Evolutionary conservation across 2,113 vertebrate species (phyloP).

Genomic region (Muntiacus muntjak): DNA sequence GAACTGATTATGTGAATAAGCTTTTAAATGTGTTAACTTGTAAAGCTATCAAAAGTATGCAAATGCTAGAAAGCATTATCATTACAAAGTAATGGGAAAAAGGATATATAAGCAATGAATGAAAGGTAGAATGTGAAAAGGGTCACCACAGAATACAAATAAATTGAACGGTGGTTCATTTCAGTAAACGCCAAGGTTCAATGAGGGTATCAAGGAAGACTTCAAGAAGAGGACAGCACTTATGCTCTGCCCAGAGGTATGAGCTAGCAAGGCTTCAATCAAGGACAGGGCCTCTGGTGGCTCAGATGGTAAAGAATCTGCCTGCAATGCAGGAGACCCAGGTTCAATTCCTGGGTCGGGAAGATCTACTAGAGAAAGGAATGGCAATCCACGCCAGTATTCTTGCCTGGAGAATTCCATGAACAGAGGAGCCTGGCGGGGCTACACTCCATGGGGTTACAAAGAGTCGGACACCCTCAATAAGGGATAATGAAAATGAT

Average conservation of each 20-base stretch:
- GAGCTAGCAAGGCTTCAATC: neutral
- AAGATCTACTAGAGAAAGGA: neutral
- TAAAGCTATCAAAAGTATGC: neutral
- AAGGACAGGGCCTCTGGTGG: neutral
- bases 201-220: neutral
- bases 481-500: neutral
- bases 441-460: neutral
- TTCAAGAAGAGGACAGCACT: neutral
- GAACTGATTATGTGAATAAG: neutral
- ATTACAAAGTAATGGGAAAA: neutral
- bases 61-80: neutral
- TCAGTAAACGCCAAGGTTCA: neutral
- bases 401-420: neutral
- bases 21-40: neutral
- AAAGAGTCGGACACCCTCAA: neutral
- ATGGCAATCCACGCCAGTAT: neutral
- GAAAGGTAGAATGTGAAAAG: neutral
- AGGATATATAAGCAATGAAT: neutral
- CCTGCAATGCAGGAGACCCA: neutral
- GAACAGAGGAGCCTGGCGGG: neutral
- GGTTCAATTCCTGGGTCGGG: accelerated
- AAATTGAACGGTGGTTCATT: neutral
- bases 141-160: neutral
- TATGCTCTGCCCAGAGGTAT: neutral
- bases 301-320: neutral